Base-by-base conservation (phyloP, 1,140 invertebrate genomes). In the Pogonomyrmex californicus region DNA sequence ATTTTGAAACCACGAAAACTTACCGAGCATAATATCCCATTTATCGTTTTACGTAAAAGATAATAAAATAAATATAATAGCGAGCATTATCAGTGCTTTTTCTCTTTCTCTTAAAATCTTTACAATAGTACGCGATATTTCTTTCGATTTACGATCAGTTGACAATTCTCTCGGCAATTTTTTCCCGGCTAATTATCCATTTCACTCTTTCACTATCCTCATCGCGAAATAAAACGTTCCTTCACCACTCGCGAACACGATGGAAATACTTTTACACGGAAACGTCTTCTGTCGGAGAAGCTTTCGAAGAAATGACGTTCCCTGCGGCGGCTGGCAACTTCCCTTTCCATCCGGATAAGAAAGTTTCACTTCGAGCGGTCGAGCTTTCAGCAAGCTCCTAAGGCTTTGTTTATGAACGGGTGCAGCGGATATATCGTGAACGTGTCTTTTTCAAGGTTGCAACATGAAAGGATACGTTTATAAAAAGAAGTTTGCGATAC, bases 221-320 rank as follows among this genome's bases (percentile, higher is more conserved):
- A 14, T 41, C 36, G 65, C 51, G 30, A 73, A 73, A 73, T 82
- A 82, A 60, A 82, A 82, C 54, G 10, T 49, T 73, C 58, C 41
- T 23, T 75, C 54, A 7, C 14, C 36, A 14, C 36, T 79, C 54
- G 54, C 60, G 56, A 56, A 78, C 56, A 14, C 1, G 44, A 6
- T 30, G 36, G 33, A 86, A 63, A 82, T 88, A 86, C 54, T 86
- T 89, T 90, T 86, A 89, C 86, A 85, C 77, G 44, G 14, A 63
- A 63, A 44, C 44, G 81, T 36, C 60, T 77, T 63, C 23, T 38
- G 49, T 83, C 33, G 77, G 60, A 62, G 75, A 83, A 90, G 71
- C 71, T 56, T 73, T 71, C 58, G 58, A 58, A 62, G 82, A 82
- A 86, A 65, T 66, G 60, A 76, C 70, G 56, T 70, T 54, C 60